Base-by-base conservation (phyloP, 92 coral and sea anemone species). In the Anthopleura xanthogrammica region DNA sequence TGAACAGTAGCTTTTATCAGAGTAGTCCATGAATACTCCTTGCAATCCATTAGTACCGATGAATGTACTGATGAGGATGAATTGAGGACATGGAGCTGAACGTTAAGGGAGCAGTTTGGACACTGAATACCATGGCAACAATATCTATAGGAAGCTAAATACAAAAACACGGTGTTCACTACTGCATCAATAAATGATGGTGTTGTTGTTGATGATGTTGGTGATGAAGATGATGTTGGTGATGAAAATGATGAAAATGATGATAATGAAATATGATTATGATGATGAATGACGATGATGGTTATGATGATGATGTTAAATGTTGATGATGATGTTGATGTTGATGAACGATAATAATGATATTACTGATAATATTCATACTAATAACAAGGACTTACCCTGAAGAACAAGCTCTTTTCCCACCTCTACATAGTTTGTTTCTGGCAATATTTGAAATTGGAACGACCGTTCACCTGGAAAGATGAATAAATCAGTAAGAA, bases 41-140 rank as follows among this genome's bases (percentile, higher is more conserved):
- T 71, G 14, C 85, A 82, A n/a, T 74, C 58, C 58, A 71, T 46
- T 11, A 24, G 60, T 22, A 82, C 11, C 20, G 68, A 82, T 7
- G 78, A 19, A 22, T 29, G 65, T 56, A 82, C 52, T 1, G 77
- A n/a, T 19, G 50, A 19, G 42, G 24, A 57, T 17, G 52, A 40
- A 22, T 60, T 77, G 10, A 82, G 52, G 22, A 46, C 72, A 24
- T 29, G 75, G 20, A 82, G 70, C 10, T 72, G 85, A 16, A 82
- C 60, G 22, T 22, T 46, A 70, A 82, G 79, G n/a, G 85, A 41
- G 66, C 85, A 82, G 78, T 73, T 73, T 20, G 85, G 85, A 52
- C 85, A 82, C 14, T 36, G 56, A 23, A 52, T 55, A 22, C 85
- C 85, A 82, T 82, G 50, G 72, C 85, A 82, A 72, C 85, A 82